These are phyloP conservation scores for Salvelinus sp. DNA, from an alignment of 2,113 vertebrate species.

Conservation along the genomic window DNA sequence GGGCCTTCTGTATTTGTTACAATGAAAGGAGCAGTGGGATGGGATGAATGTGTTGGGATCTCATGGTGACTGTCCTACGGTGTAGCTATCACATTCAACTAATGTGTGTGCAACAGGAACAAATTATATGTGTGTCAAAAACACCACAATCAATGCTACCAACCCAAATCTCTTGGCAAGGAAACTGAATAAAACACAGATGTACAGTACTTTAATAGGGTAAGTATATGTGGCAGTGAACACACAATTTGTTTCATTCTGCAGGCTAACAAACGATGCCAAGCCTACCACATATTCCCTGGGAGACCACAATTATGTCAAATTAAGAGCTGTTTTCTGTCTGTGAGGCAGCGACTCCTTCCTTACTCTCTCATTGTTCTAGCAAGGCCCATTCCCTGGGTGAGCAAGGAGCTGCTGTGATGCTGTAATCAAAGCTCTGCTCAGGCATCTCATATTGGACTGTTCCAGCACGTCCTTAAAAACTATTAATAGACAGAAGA, in stretches of 20 bases:
- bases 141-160: too few species aligned
- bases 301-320: slow-evolving; percentile 44
- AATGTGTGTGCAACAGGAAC: too few species aligned
- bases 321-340: slow-evolving; percentile 50
- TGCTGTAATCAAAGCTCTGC: slow-evolving; percentile 62
- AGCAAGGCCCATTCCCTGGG: slow-evolving; percentile 35
- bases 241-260: slow-evolving; percentile 4
- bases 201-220: too few species aligned
- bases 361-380: slow-evolving; percentile 10
- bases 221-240: too few species aligned
- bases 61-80: too few species aligned
- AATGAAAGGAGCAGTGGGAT: background rate
- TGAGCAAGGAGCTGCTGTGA: slow-evolving; percentile 51
- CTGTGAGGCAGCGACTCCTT: slow-evolving; percentile 27
- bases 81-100: too few species aligned
- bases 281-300: slow-evolving; percentile 33
- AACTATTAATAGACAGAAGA: slow-evolving; percentile 63
- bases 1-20: slow-evolving; percentile 2
- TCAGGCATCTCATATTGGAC: slow-evolving; percentile 55
- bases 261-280: slow-evolving; percentile 24
- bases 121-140: too few species aligned
- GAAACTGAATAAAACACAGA: too few species aligned
- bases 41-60: too few species aligned
- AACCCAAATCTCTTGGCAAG: too few species aligned
- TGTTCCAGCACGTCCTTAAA: slow-evolving; percentile 50